A percentile compares a stretch with the other conserved stretches of the same genome.
Conservation (phyloP, 2,888 invertebrate genomes). For the Plemyria rubiginata region DNA sequence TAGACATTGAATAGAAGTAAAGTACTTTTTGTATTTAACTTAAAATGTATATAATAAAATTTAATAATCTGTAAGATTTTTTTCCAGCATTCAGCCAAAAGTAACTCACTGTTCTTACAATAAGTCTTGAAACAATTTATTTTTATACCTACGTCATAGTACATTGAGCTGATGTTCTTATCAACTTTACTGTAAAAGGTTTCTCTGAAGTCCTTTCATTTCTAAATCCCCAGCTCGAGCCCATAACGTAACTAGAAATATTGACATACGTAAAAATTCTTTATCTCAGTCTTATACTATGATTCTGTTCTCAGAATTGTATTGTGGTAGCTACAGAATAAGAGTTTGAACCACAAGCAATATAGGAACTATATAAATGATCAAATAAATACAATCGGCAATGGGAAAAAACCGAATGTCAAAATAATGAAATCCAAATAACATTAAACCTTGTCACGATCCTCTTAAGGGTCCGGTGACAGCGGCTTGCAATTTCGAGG, state of each 20-base stretch:
- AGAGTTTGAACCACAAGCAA: constrained; percentile 12
- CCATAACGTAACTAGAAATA: constrained; percentile 31
- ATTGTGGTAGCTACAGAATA: neutral
- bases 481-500: too few species aligned
- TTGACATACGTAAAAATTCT: constrained; percentile 32
- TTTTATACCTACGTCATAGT: neutral
- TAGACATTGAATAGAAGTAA: too few species aligned
- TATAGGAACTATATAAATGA: neutral
- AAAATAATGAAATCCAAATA: too few species aligned
- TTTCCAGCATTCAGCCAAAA: too few species aligned
- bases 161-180: constrained; percentile 19
- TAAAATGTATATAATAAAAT: too few species aligned
- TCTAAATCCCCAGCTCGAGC: constrained; percentile 8
- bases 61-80: too few species aligned
- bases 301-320: constrained; percentile 9
- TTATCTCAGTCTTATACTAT: constrained; percentile 21
- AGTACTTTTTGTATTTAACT: too few species aligned
- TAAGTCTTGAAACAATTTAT: neutral
- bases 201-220: constrained; percentile 13
- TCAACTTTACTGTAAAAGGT: constrained; percentile 17
- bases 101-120: too few species aligned
- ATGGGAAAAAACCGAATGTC: too few species aligned
- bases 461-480: too few species aligned
- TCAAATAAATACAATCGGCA: too few species aligned
- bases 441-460: too few species aligned